Conservation (phyloP, 2,888 invertebrate species). For the Drosophila barbarae region DNA sequence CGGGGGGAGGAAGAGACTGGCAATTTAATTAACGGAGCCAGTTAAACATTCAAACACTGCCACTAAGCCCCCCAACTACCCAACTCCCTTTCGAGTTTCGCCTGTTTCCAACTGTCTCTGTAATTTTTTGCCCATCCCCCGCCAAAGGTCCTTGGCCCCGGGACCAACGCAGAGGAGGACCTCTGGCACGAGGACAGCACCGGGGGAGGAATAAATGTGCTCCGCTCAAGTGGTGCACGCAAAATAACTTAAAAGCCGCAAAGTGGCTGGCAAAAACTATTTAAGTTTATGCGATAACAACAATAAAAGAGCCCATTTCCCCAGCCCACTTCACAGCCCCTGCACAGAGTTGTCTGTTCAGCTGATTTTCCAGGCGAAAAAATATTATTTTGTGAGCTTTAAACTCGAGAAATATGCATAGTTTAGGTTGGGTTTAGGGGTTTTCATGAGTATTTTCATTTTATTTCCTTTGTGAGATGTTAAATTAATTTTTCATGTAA, state of each 20-base stretch:
- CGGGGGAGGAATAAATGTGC: constrained; percentile 21
- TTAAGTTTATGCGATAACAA: constrained; percentile 74
- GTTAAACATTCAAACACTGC: constrained; percentile 48
- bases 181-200: constrained; percentile 14
- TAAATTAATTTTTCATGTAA: too few species aligned
- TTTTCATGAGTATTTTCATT: not conserved
- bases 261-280: constrained; percentile 74
- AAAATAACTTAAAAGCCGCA: constrained; percentile 74
- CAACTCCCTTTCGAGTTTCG: constrained; percentile 3
- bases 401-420: not conserved
- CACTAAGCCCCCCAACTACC: constrained; percentile 28
- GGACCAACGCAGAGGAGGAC: constrained; percentile 7
- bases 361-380: constrained; percentile 4
- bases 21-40: constrained; percentile 56
- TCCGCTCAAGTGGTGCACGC: constrained; percentile 65
- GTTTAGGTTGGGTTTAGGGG: too few species aligned
- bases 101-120: constrained; percentile 18
- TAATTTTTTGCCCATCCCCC: constrained; percentile 8
- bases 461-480: not conserved
- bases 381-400: not conserved
- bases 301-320: constrained; percentile 49
- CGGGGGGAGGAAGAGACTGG: constrained; percentile 15
- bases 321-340: not conserved
- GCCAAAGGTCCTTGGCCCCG: constrained; percentile 30
- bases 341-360: constrained; percentile 8